These are phyloP conservation scores for Peromyscus eremicus DNA, from an alignment of 2,797 vertebrate species.

Conservation along the genomic window DNA sequence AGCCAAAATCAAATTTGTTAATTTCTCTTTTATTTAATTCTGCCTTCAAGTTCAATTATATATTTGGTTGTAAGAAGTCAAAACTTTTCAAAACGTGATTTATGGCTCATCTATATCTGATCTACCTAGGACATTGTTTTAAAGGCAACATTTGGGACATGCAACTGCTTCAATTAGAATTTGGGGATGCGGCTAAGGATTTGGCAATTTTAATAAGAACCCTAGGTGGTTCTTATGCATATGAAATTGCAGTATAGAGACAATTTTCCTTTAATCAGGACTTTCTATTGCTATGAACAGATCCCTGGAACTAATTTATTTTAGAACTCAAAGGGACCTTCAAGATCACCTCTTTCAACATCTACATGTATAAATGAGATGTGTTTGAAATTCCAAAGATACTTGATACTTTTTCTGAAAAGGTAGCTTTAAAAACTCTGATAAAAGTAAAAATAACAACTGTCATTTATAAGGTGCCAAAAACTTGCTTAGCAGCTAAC, in stretches of 20 bases:
- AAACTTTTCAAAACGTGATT: slow-evolving; percentile 43
- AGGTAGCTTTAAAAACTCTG: background rate
- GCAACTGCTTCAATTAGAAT: slow-evolving; percentile 27
- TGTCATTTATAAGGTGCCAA: background rate
- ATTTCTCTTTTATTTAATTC: slow-evolving; percentile 60
- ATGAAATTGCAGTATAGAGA: slow-evolving; percentile 23
- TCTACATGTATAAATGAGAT: slow-evolving; percentile 58
- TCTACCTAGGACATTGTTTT: slow-evolving; percentile 30
- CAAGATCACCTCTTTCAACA: slow-evolving; percentile 39
- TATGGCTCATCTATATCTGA: background rate
- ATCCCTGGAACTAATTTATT: slow-evolving; percentile 71
- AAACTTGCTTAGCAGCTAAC: background rate
- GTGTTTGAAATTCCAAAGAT: slow-evolving; percentile 57
- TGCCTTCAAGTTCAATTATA: slow-evolving; percentile 24
- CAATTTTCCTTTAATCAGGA: slow-evolving; percentile 47
- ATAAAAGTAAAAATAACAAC: slow-evolving; percentile 21
- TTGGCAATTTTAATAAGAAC: slow-evolving; percentile 51
- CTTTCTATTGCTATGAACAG: slow-evolving; percentile 32
- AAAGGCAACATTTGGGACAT: slow-evolving; percentile 19
- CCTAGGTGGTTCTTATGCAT: slow-evolving; percentile 42
- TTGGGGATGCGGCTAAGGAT: background rate
- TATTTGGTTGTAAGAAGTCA: slow-evolving; percentile 19
- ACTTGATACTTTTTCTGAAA: slow-evolving; percentile 61
- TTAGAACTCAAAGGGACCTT: slow-evolving; percentile 56
- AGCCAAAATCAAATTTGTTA: slow-evolving; percentile 21